These are phyloP conservation scores for Lepidonotus clava DNA, from an alignment of 2,888 invertebrate species.

Conservation along the genomic window DNA sequence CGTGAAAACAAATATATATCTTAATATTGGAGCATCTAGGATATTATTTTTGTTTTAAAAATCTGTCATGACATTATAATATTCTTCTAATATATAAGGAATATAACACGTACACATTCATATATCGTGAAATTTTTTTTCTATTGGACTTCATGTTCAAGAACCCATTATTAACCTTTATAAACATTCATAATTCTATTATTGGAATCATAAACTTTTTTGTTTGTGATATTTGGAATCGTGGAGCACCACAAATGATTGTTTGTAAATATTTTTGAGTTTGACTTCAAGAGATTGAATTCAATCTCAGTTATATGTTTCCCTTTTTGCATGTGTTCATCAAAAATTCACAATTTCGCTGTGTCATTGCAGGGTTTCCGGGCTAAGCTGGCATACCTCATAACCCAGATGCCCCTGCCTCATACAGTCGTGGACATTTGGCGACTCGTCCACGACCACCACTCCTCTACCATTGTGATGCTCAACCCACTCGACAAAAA, in stretches of 20 bases:
- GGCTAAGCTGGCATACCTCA: constrained; percentile 74
- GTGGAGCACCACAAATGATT: neutral
- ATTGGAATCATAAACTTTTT: neutral
- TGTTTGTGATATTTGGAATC: neutral
- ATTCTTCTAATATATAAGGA: too few relatives aligned
- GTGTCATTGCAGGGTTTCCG: constrained; percentile 75
- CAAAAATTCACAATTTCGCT: constrained; percentile 17
- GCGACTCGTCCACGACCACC: constrained; percentile 77
- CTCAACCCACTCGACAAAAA: constrained; percentile 60
- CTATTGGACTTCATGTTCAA: too few relatives aligned
- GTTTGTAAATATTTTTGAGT: neutral
- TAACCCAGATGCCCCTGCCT: constrained; percentile 79
- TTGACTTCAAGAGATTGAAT: neutral
- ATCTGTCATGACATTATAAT: too few relatives aligned
- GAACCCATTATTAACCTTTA: neutral
- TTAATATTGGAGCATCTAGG: too few relatives aligned
- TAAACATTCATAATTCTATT: neutral
- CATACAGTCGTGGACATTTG: constrained; percentile 79
- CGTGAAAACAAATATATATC: too few relatives aligned
- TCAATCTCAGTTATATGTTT: neutral
- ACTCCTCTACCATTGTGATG: constrained; percentile 76
- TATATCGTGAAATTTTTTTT: too few relatives aligned
- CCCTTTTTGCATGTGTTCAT: neutral
- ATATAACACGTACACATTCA: too few relatives aligned
- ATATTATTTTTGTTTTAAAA: too few relatives aligned